Percentiles rank a stretch among this genome's conserved stretches.
Evolutionary conservation across 2,113 vertebrate species (phyloP).

Genomic region (Centrocercus urophasianus): DNA sequence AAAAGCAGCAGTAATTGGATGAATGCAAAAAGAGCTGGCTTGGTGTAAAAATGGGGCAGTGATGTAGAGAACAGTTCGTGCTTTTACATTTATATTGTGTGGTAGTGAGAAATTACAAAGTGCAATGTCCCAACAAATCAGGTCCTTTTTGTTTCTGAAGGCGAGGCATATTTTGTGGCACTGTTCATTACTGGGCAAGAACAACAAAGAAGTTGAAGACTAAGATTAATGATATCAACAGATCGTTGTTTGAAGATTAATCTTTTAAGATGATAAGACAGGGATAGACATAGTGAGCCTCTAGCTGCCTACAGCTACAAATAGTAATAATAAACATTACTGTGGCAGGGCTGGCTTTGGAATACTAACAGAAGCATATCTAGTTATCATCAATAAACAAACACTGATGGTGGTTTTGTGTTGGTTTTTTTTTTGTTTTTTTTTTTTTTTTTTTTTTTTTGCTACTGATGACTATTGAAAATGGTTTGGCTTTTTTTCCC

Average conservation of each 20-base stretch:
- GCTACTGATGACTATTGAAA: slow-evolving; percentile 67
- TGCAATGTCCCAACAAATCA: not conserved
- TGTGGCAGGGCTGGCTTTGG: slow-evolving; percentile 31
- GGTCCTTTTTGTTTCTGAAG: slow-evolving; percentile 24
- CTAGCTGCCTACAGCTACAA: slow-evolving; percentile 70
- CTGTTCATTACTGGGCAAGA: slow-evolving; percentile 49
- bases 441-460: slow-evolving; percentile 58
- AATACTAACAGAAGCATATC: slow-evolving; percentile 67
- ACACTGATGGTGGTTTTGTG: slow-evolving; percentile 63
- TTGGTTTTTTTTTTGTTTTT: slow-evolving; percentile 59
- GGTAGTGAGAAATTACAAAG: not conserved
- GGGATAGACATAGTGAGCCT: slow-evolving; percentile 63
- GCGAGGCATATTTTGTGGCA: slow-evolving; percentile 6
- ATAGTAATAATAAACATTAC: slow-evolving; percentile 72
- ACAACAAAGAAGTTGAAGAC: slow-evolving; percentile 55
- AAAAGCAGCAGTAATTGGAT: not conserved
- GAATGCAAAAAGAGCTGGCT: not conserved
- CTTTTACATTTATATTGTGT: not conserved
- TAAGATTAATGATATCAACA: slow-evolving; percentile 68
- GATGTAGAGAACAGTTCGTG: not conserved
- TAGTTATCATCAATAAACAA: slow-evolving; percentile 72
- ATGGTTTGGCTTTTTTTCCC: slow-evolving; percentile 29
- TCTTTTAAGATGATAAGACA: slow-evolving; percentile 73
- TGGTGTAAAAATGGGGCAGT: not conserved
- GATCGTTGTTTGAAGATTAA: slow-evolving; percentile 76